Conservation (phyloP, 2,113 vertebrate species). For the Piprites chloris region DNA sequence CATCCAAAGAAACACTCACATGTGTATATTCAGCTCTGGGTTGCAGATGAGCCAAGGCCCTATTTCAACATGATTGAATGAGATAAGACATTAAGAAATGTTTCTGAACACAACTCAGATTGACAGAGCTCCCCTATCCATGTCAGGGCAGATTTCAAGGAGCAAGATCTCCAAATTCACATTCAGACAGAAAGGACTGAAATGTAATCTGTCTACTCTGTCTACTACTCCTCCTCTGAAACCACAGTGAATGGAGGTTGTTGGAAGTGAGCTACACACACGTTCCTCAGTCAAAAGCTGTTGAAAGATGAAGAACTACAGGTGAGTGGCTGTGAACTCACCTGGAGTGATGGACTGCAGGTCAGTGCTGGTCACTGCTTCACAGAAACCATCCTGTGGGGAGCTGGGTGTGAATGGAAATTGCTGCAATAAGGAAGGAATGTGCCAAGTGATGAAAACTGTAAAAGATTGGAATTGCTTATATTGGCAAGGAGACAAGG, state of each 20-base stretch:
- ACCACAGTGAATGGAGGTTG: not conserved
- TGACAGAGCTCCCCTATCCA: not conserved
- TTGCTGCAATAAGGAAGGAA: not conserved
- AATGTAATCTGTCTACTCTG: not conserved
- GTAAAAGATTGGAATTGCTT: not conserved
- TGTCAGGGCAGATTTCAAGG: not conserved
- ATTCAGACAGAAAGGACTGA: not conserved
- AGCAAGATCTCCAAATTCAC: not conserved
- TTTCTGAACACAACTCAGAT: not conserved
- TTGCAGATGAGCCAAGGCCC: not conserved
- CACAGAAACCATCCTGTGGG: not conserved
- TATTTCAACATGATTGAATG: not conserved
- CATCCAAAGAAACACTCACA: not conserved
- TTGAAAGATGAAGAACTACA: not conserved
- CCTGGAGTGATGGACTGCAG: not conserved
- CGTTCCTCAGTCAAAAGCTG: not conserved
- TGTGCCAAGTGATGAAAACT: not conserved
- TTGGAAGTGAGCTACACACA: not conserved
- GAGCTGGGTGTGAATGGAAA: not conserved
- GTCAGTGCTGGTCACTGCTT: not conserved
- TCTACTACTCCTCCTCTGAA: not conserved
- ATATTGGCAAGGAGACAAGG: not conserved
- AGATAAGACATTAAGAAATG: not conserved
- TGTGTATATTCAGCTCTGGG: not conserved
- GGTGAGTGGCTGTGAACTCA: not conserved